phyloP scores from a whole-genome alignment of 2,113 vertebrate genomes.

The Silurus glanis region DNA sequence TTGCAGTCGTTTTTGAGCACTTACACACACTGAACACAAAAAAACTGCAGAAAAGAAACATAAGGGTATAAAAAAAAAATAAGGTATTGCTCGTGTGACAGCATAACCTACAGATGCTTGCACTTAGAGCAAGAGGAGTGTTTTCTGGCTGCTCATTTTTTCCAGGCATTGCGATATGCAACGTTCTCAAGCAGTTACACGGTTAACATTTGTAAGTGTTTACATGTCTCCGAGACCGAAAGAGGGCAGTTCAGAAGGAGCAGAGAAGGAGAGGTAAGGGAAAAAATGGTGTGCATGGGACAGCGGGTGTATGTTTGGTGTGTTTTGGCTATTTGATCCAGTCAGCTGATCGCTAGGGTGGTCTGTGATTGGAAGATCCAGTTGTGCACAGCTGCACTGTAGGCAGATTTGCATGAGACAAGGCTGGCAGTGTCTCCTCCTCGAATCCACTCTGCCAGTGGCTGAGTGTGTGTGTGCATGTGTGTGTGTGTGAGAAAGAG shows the following conservation, averaged over 20 bases:
- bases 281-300: constrained; percentile 20
- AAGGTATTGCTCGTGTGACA: background rate
- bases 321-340: constrained; percentile 58
- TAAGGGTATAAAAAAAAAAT: background rate
- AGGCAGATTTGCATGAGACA: constrained; percentile 83
- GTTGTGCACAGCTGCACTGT: constrained; percentile 89
- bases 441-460: constrained; percentile 65
- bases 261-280: constrained; percentile 13
- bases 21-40: background rate
- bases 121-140: background rate
- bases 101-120: background rate
- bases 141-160: constrained; percentile 4
- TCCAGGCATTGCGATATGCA: background rate
- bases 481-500: background rate
- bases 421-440: constrained; percentile 88
- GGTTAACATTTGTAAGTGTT: constrained; percentile 21
- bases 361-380: constrained; percentile 83
- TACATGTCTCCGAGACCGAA: background rate
- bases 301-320: constrained; percentile 45
- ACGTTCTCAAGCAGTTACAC: constrained; percentile 4
- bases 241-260: background rate
- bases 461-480: constrained; percentile 70
- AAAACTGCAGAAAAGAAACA: background rate
- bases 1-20: background rate
- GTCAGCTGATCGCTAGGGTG: constrained; percentile 90